These are phyloP conservation scores for Diprion similis DNA, from an alignment of 1,140 invertebrate genomes.

Conservation along the genomic window DNA sequence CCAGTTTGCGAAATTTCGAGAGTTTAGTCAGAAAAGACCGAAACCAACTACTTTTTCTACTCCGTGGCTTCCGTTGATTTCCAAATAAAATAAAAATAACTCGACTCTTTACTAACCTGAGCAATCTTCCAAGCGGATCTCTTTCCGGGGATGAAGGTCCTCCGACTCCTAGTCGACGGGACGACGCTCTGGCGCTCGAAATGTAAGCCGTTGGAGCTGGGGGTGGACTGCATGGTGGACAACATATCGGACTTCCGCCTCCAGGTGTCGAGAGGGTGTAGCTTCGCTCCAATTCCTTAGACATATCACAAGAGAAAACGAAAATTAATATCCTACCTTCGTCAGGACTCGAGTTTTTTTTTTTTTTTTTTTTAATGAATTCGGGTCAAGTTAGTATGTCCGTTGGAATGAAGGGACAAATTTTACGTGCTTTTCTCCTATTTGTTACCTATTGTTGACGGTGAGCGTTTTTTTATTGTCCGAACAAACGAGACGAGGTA, in stretches of 20 bases:
- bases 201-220: constrained; percentile 52
- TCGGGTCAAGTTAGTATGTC: too few species aligned
- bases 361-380: background rate
- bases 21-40: background rate
- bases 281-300: constrained; percentile 52
- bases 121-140: constrained; percentile 52
- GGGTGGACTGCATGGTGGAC: constrained; percentile 49
- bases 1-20: too few species aligned
- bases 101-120: constrained; percentile 42
- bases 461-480: too few species aligned
- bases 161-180: constrained; percentile 43
- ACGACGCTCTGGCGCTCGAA: constrained; percentile 54
- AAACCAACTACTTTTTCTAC: background rate
- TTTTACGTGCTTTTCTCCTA: too few species aligned
- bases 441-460: too few species aligned
- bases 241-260: constrained; percentile 47
- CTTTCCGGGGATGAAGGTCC: constrained; percentile 50
- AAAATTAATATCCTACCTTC: background rate
- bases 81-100: too few species aligned
- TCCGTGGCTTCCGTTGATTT: background rate
- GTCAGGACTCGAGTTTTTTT: background rate
- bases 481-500: background rate
- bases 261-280: constrained; percentile 50
- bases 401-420: too few species aligned
- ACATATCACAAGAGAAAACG: background rate